phyloP scores from a whole-genome alignment of 2,888 invertebrate genomes.

The Andrena hattorfiana region DNA sequence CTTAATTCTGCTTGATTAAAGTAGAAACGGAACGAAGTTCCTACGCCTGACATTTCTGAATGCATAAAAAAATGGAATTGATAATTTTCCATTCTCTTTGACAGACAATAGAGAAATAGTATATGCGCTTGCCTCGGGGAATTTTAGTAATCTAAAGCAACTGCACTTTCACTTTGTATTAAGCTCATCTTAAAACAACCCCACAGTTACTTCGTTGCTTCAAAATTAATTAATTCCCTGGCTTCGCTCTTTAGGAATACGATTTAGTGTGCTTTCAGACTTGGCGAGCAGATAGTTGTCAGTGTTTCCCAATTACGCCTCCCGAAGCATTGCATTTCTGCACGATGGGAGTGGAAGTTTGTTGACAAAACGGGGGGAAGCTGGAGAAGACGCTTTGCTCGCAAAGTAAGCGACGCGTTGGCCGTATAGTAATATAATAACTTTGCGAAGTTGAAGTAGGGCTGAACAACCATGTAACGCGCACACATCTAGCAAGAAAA shows the following conservation, averaged over 20 bases:
- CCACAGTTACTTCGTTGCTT: slow-evolving; percentile 7
- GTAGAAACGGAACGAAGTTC: too few relatives aligned
- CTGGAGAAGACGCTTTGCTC: not conserved
- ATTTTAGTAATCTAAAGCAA: too few relatives aligned
- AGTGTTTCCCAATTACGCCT: slow-evolving; percentile 18
- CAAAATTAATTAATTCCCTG: slow-evolving; percentile 36
- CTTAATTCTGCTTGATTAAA: too few relatives aligned
- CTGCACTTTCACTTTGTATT: not conserved
- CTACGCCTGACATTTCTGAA: too few relatives aligned
- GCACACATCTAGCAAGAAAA: too few relatives aligned
- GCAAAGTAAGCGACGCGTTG: not conserved
- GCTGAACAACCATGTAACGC: not conserved
- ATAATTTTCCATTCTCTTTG: too few relatives aligned
- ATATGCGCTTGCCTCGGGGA: too few relatives aligned
- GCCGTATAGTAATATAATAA: not conserved
- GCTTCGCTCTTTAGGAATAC: not conserved
- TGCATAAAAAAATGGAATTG: too few relatives aligned
- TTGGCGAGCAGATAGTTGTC: slow-evolving; percentile 17
- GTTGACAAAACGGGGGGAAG: not conserved
- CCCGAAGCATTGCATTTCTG: slow-evolving; percentile 3
- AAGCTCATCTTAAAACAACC: not conserved
- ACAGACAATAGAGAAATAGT: too few relatives aligned
- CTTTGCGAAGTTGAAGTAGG: not conserved
- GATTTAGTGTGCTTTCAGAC: not conserved
- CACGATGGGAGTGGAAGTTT: not conserved